Evolutionary conservation across 2,113 vertebrate genomes (phyloP).

Genomic region (Pristiophorus japonicus): DNA sequence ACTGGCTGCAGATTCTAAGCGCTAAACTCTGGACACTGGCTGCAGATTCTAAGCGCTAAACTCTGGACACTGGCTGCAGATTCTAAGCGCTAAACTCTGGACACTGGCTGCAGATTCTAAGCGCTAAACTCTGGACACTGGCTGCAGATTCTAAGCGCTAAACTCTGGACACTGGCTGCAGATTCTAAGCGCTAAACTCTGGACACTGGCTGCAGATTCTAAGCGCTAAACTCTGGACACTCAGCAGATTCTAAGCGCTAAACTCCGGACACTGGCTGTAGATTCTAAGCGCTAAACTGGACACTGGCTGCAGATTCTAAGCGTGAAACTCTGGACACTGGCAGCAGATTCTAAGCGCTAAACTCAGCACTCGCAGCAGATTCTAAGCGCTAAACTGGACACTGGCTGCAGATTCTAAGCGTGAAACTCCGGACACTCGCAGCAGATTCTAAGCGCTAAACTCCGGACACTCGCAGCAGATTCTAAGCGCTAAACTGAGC

Average conservation of each 20-base stretch:
- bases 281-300: background rate
- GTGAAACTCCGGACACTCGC: background rate
- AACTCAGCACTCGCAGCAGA: background rate
- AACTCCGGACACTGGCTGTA: background rate
- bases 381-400: background rate
- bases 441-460: background rate
- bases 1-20: background rate
- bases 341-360: background rate
- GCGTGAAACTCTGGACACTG: background rate
- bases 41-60: background rate
- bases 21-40: background rate
- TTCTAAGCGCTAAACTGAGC: background rate
- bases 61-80: background rate
- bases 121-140: background rate
- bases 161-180: background rate
- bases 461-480: background rate
- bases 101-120: background rate
- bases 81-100: background rate
- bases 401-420: background rate
- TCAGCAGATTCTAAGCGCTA: background rate
- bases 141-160: background rate
- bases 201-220: background rate
- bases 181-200: background rate
- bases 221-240: background rate
- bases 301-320: background rate